These are phyloP conservation scores for Bombus picipes DNA, from an alignment of 1,140 invertebrate genomes.

Conservation along the genomic window DNA sequence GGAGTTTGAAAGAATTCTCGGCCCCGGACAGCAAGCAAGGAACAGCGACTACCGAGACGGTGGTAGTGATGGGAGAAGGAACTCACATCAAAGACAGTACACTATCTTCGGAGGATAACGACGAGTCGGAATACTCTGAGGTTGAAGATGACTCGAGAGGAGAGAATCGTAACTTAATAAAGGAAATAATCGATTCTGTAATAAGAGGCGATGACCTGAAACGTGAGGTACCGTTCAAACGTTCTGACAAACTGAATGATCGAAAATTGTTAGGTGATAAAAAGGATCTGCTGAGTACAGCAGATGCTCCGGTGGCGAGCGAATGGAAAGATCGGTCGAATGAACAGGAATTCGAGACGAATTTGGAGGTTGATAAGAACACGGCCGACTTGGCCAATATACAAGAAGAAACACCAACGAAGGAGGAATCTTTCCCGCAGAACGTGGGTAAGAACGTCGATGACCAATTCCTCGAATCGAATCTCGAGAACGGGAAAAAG, in stretches of 20 bases:
- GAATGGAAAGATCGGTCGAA: too few species aligned
- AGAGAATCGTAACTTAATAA: not conserved
- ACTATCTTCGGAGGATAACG: too few species aligned
- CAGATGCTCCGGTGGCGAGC: not conserved
- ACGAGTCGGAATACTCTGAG: not conserved
- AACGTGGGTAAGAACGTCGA: not conserved
- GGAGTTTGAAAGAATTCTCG: slow-evolving; percentile 19
- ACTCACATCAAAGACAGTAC: not conserved
- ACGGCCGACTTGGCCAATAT: not conserved
- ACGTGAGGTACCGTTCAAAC: not conserved
- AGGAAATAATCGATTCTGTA: slow-evolving; percentile 33
- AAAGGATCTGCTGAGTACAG: too few species aligned
- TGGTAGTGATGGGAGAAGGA: not conserved
- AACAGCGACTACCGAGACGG: not conserved
- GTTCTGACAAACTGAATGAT: not conserved
- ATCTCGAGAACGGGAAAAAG: not conserved
- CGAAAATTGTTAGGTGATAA: not conserved
- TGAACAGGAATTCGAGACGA: not conserved
- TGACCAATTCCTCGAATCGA: not conserved
- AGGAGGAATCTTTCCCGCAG: not conserved
- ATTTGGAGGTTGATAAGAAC: not conserved
- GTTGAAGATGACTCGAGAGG: not conserved
- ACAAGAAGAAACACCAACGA: not conserved
- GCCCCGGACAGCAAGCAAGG: not conserved
- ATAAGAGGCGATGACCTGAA: not conserved